phyloP scores from a whole-genome alignment of 2,888 invertebrate genomes.

The Colostygia pectinataria region DNA sequence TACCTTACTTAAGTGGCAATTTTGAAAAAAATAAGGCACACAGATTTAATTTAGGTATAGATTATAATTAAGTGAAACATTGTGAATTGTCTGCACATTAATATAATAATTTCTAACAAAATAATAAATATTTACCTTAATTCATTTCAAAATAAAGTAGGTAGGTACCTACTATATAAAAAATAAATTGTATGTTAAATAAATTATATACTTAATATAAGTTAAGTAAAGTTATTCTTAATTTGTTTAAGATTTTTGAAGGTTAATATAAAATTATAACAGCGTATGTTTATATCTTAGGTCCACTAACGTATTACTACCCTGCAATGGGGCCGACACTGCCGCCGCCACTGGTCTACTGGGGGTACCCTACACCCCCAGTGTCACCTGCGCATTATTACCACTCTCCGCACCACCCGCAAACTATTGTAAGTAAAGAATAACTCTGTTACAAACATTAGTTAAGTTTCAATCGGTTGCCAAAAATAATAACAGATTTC shows the following conservation, averaged over 20 bases:
- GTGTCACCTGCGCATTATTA: slow-evolving; percentile 96
- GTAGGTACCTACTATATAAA: too few species aligned
- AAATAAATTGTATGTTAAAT: too few species aligned
- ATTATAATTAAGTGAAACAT: slow-evolving; percentile 1
- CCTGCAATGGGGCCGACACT: slow-evolving; percentile 81
- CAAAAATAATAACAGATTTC: too few species aligned
- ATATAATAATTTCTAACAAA: slow-evolving; percentile 6
- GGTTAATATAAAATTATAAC: slow-evolving; percentile 6
- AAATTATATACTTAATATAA: not conserved
- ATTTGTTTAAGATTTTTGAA: not conserved
- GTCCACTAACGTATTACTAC: slow-evolving; percentile 81
- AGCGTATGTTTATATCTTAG: slow-evolving; percentile 41
- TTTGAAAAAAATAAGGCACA: too few species aligned
- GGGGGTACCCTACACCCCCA: slow-evolving; percentile 97
- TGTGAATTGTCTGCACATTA: slow-evolving; percentile 7
- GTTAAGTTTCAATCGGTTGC: too few species aligned
- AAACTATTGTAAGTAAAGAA: slow-evolving; percentile 62
- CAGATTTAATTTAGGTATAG: too few species aligned
- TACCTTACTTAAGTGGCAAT: too few species aligned
- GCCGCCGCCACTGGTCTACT: slow-evolving; percentile 90
- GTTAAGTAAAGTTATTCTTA: not conserved
- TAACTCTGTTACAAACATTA: too few species aligned
- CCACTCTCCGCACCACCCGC: slow-evolving; percentile 84
- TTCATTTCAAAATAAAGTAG: too few species aligned
- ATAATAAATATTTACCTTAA: not conserved